Percentiles rank a stretch among this genome's conserved stretches.
These are phyloP conservation scores for Dynastes maya DNA, from an alignment of 2,888 invertebrate species.

Conservation along the genomic window DNA sequence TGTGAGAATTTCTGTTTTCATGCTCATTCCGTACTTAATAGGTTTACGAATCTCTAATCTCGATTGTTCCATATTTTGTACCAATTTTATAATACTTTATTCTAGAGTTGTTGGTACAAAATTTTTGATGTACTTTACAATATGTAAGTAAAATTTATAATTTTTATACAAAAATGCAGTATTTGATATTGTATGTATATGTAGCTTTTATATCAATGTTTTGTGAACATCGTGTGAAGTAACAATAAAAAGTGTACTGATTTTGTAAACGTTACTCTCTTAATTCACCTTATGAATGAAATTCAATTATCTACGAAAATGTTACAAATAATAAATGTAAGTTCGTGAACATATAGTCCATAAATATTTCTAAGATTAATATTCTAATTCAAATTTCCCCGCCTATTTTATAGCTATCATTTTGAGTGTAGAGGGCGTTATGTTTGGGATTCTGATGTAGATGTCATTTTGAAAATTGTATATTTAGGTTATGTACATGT, in stretches of 20 bases:
- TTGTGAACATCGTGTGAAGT: conserved; percentile 51
- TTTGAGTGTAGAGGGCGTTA: background rate
- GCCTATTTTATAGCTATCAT: background rate
- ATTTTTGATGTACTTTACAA: conserved; percentile 41
- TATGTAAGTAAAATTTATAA: conserved; percentile 37
- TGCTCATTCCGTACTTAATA: conserved; percentile 45
- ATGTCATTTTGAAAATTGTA: conserved; percentile 2
- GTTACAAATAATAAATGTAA: no score
- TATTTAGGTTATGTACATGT: conserved; percentile 25
- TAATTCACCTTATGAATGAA: background rate
- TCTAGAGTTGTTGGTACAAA: conserved; percentile 39
- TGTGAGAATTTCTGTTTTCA: conserved; percentile 3
- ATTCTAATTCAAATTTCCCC: background rate
- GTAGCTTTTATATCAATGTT: conserved; percentile 50
- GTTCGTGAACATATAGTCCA: no score
- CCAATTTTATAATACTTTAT: conserved; percentile 34
- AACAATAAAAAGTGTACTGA: conserved; percentile 54
- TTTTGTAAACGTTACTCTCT: conserved; percentile 44
- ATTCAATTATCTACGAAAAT: no score
- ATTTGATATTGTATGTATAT: conserved; percentile 51
- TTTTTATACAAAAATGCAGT: conserved; percentile 50
- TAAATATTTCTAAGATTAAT: background rate
- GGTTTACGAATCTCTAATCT: conserved; percentile 27
- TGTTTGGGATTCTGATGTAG: background rate
- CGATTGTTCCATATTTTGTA: conserved; percentile 28